phyloP scores from a whole-genome alignment of 2,113 vertebrate species.

The Serinus canaria region DNA sequence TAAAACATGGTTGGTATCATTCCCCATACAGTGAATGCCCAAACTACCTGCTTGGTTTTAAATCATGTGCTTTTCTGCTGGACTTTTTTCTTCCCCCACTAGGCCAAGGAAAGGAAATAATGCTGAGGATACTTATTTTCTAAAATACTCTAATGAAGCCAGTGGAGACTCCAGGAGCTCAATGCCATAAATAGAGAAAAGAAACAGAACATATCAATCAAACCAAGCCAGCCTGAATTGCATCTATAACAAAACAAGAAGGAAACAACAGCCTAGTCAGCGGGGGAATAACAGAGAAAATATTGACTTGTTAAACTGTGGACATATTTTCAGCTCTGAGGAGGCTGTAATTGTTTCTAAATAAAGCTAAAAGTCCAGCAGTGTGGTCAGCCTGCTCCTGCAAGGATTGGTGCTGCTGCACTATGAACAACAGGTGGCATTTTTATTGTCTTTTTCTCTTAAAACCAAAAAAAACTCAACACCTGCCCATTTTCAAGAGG shows the following conservation, averaged over 20 bases:
- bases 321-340: background rate
- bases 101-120: background rate
- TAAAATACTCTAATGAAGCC: conserved; percentile 54
- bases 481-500: background rate
- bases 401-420: background rate
- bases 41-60: background rate
- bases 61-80: background rate
- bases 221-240: background rate
- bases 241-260: conserved; percentile 11
- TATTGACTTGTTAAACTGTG: background rate
- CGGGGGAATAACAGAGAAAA: conserved; percentile 9
- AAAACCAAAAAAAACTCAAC: background rate
- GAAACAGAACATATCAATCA: conserved; percentile 59
- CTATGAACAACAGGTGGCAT: background rate
- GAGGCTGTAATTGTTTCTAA: conserved; percentile 5
- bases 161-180: conserved; percentile 27
- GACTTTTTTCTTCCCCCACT: background rate
- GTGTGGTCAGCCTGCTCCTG: background rate
- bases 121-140: conserved; percentile 46
- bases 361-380: background rate
- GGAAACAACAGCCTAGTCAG: background rate
- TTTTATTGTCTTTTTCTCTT: background rate
- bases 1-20: background rate
- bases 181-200: conserved; percentile 11
- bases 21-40: background rate